A percentile compares a stretch with the other conserved stretches of the same genome.
Evolutionary conservation across 2,888 invertebrate species (phyloP).

Genomic region (Leptinotarsa rubiginosa): DNA sequence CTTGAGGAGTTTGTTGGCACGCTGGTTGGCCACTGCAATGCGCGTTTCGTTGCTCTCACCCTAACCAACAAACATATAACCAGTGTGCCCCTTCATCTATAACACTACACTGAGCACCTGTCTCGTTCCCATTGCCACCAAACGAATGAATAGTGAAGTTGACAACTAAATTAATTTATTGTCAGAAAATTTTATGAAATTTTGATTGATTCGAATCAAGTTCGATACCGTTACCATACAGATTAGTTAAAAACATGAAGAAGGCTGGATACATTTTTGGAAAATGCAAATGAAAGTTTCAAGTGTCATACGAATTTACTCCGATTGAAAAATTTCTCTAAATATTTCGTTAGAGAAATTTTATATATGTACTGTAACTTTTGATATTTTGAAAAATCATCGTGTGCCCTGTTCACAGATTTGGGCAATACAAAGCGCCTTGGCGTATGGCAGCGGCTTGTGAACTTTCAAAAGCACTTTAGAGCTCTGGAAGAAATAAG

Average conservation of each 20-base stretch:
- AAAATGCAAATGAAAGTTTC: neutral
- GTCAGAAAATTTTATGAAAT: neutral
- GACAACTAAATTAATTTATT: neutral
- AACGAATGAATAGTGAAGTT: neutral
- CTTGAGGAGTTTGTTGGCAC: constrained; percentile 96
- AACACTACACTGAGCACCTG: constrained; percentile 10
- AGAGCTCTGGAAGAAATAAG: neutral
- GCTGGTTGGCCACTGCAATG: constrained; percentile 96
- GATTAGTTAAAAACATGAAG: neutral
- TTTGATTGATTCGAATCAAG: neutral
- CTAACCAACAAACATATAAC: constrained; percentile 68
- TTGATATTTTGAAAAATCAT: neutral
- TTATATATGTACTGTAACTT: neutral
- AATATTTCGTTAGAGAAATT: neutral
- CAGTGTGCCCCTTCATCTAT: constrained; percentile 55
- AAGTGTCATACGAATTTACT: neutral
- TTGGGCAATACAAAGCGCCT: neutral
- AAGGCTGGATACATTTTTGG: neutral
- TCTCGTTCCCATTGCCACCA: constrained; percentile 21
- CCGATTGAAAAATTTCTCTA: neutral
- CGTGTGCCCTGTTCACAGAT: neutral
- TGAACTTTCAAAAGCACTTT: constrained; percentile 10
- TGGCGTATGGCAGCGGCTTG: constrained; percentile 4
- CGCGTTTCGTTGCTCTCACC: constrained; percentile 95
- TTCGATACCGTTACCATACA: neutral